Evolutionary conservation across 2,888 invertebrate genomes (phyloP), one percentile per base, ranked within the genome.

Genomic region (Drymonia ruficornis): DNA sequence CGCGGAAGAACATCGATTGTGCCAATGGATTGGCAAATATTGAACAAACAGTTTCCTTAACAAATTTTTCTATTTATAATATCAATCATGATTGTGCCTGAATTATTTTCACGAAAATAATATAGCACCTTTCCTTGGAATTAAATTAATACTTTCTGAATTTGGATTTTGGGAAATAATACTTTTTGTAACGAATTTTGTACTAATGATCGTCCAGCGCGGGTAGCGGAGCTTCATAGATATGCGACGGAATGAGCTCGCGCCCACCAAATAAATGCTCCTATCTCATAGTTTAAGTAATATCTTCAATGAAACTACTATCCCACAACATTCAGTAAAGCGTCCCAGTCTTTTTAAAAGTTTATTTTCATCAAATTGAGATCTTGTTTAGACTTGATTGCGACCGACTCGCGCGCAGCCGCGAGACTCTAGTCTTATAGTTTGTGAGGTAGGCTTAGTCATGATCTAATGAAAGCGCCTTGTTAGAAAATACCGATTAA

Each of bases 401-500:
- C 84, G 88, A 84, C 83, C 80, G 78, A 80, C 77, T 71, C 76
- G 73, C 70, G 70, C 65, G 64, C 63, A 73, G 74, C 73, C 67
- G 70, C 80, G 78, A 77, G 75, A 69, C 81, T 68, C 80, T 76
- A 83, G 89, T 86, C 91, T 81, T 84, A 84, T 83, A 86, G 87
- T 87, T 88, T 90, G 90, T 92, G 92, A 92, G 92, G 92, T 92
- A 92, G 91, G 92, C 92, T 87, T 89, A 91, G 91, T 92, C 92
- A 92, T 91, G 92, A 90, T 91, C 86, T 89, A 90, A 91, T 91
- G 91, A 91, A 88, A 91, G 91, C 91, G 91, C 91, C 92, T 91
- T 91, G 92, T 92, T 91, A 92, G 87, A 90, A 91, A 92, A 91
- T 92, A 92, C 92, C 92, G 92, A 92, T 91, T 92, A 92, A 91